A percentile compares a stretch with the other conserved stretches of the same genome.
These are phyloP conservation scores for Spialia ferax DNA, from an alignment of 2,888 invertebrate genomes.

Conservation along the genomic window DNA sequence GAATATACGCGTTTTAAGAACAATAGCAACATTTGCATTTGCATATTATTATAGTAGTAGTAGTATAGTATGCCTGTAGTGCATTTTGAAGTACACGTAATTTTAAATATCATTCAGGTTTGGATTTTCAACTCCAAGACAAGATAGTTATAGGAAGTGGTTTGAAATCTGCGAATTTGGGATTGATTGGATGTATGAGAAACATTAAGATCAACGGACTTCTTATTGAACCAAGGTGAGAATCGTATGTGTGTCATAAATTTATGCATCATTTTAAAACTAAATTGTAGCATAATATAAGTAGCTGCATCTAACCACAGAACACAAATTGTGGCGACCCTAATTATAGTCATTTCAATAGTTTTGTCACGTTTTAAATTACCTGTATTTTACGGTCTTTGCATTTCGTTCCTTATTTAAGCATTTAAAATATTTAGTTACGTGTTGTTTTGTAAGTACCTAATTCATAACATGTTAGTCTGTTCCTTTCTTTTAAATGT, in stretches of 20 bases:
- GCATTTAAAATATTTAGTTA: no score
- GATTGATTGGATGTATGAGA: slow-evolving; percentile 96
- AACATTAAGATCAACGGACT: slow-evolving; percentile 94
- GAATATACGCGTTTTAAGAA: neutral
- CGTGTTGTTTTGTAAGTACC: no score
- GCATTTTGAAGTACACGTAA: neutral
- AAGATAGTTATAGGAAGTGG: slow-evolving; percentile 94
- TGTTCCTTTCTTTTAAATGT: no score
- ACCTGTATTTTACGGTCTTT: neutral
- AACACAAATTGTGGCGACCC: neutral
- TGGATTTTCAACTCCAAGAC: slow-evolving; percentile 90
- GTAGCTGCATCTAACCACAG: neutral
- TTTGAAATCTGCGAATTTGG: slow-evolving; percentile 89
- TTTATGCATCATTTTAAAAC: neutral
- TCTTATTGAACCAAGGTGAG: slow-evolving; percentile 90
- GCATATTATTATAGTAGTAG: neutral
- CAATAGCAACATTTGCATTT: neutral
- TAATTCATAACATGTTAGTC: no score
- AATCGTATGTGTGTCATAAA: neutral
- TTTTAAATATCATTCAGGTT: slow-evolving; percentile 46
- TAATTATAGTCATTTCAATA: neutral
- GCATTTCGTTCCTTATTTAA: neutral
- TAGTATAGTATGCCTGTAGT: neutral
- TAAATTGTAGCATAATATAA: neutral
- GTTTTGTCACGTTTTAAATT: neutral